Conservation (phyloP, 2,888 invertebrate species). For the Agonopterix subpropinquella region DNA sequence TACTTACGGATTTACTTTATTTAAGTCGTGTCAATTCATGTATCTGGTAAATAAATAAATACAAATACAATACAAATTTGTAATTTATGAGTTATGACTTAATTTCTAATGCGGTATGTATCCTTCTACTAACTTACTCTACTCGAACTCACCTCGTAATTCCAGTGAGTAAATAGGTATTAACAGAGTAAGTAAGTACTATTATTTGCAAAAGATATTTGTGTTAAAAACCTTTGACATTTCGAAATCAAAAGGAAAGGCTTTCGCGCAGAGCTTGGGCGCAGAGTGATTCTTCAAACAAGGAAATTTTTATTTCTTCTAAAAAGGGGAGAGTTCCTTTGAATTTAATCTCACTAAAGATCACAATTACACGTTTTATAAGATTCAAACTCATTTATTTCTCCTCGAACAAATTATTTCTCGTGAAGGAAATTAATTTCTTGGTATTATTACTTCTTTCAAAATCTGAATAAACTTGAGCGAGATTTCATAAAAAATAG, state of each 20-base stretch:
- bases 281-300: constrained; percentile 13
- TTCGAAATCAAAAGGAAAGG: constrained; percentile 13
- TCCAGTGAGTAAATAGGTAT: too few relatives aligned
- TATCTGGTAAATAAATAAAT: too few relatives aligned
- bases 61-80: too few relatives aligned
- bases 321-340: constrained; percentile 31
- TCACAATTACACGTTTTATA: constrained; percentile 60
- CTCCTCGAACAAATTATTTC: constrained; percentile 54
- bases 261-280: constrained; percentile 12
- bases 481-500: constrained; percentile 66
- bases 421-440: constrained; percentile 68
- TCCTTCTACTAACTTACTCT: too few relatives aligned
- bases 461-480: constrained; percentile 68
- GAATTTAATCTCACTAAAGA: constrained; percentile 57
- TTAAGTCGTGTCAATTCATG: too few relatives aligned
- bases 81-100: too few relatives aligned
- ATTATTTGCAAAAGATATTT: too few relatives aligned
- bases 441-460: constrained; percentile 65
- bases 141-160: too few relatives aligned
- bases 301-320: constrained; percentile 31
- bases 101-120: too few relatives aligned
- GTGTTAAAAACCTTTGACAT: neutral
- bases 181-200: too few relatives aligned
- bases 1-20: too few relatives aligned
- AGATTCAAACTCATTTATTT: constrained; percentile 65